Base-by-base conservation (phyloP, 1,140 invertebrate genomes). In the Drosophila ficusphila region DNA sequence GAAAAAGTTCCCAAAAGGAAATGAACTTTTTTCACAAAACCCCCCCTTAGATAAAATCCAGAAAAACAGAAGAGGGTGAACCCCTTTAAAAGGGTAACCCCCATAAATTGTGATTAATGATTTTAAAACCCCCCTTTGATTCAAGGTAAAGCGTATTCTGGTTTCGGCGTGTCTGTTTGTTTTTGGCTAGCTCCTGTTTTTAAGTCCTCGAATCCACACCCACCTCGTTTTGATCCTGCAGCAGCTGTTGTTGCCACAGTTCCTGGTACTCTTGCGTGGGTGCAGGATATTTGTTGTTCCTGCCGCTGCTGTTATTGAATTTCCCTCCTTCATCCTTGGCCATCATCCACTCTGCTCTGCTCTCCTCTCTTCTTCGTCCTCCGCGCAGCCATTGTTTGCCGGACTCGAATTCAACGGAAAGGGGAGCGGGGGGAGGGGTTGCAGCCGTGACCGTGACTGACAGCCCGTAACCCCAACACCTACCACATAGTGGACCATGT, bases 361-460 rank as follows among this genome's bases (percentile, higher is more conserved):
- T 25, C 29, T 49, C 4, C 47, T 31, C 47, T 12, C 23, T 51
- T 23, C 19, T 12, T 58, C 23, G 49, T 56, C 18, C 51, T 23
- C 53, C 19, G 25, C 44, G 53, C 65, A 70, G 58, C 44, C 54
- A 46, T 72, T 72, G 67, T 71, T 71, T 23, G 36, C 19, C 25
- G 36, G 27, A 53, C 38, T 42, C 46, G 23, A n/a, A 38, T 29
- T 34, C 18, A 25, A 33, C 19, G 16, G 25, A n/a, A n/a, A 7
- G 12, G 4, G 21, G n/a, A 16, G 39, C 16, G 12, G 16, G 12
- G 31, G 48, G 25, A 41, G 52, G 56, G 58, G 42, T 39, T 62
- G 53, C 38, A 83, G 70, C 74, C 79, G 33, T 83, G 79, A 78
- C 79, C 74, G 42, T 83, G 79, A 83, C 64, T 78, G 79, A 77